phyloP scores from a whole-genome alignment of 64 coral and sea anemone genomes.

The Cladopsammia gracilis region DNA sequence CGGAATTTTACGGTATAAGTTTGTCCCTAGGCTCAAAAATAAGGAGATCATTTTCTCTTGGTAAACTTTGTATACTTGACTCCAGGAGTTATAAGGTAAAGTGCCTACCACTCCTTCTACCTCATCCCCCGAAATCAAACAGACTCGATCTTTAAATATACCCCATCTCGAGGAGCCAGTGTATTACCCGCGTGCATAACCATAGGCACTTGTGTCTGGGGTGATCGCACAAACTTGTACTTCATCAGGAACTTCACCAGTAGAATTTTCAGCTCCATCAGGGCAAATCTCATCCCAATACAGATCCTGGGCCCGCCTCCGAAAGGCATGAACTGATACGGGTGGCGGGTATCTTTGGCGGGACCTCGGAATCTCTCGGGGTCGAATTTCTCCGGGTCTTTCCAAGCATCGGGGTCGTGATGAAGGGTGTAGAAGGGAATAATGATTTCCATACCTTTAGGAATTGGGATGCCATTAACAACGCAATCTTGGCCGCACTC shows the following conservation, averaged over 20 bases:
- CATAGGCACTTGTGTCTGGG: constrained; percentile 60
- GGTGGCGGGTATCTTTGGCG: constrained; percentile 22
- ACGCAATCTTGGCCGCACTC: constrained; percentile 46
- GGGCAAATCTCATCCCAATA: constrained; percentile 57
- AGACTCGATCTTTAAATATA: not conserved
- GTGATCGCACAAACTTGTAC: constrained; percentile 46
- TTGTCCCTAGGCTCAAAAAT: too few relatives aligned
- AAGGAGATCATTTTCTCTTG: too few relatives aligned
- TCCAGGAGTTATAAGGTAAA: too few relatives aligned
- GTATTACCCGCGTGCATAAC: constrained; percentile 43
- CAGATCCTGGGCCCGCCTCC: constrained; percentile 64
- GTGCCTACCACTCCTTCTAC: too few relatives aligned
- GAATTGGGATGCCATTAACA: constrained; percentile 49
- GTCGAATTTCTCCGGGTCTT: constrained; percentile 66
- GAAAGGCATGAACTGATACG: constrained; percentile 65
- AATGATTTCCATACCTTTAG: constrained; percentile 41
- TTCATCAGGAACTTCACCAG: constrained; percentile 46
- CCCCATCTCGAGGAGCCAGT: constrained; percentile 43
- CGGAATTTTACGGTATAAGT: too few relatives aligned
- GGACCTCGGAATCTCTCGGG: constrained; percentile 62
- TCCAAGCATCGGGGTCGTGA: constrained; percentile 71
- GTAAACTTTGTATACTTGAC: too few relatives aligned
- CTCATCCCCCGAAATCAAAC: too few relatives aligned
- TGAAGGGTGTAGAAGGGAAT: constrained; percentile 72
- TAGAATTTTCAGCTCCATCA: constrained; percentile 59